Conservation (phyloP, 2,113 vertebrate species). For the Redunca redunca region DNA sequence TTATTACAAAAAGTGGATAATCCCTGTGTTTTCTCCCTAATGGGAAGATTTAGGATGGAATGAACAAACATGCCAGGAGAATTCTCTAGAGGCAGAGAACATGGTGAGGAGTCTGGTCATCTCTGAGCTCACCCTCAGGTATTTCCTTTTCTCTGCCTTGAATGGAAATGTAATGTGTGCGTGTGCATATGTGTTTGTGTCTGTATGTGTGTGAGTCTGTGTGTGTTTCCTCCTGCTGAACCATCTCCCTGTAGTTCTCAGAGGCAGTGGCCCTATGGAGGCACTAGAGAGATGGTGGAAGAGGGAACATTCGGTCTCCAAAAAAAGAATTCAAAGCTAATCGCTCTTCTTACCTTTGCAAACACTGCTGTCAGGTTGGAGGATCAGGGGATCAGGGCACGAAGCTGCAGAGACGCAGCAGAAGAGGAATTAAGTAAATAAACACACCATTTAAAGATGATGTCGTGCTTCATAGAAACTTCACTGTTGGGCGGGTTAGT, state of each 20-base stretch:
- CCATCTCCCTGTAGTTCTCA: not conserved
- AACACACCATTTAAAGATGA: not conserved
- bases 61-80: not conserved
- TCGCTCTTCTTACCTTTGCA: not conserved
- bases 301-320: not conserved
- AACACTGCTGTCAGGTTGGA: not conserved
- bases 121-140: not conserved
- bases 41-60: slow-evolving; percentile 18
- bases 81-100: not conserved
- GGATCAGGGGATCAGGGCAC: not conserved
- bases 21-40: not conserved
- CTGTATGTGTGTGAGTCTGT: not conserved
- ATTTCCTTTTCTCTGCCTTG: not conserved
- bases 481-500: not conserved
- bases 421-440: not conserved
- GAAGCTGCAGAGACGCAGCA: not conserved
- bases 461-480: not conserved
- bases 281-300: rapidly evolving
- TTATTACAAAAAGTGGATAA: not conserved
- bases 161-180: rapidly evolving
- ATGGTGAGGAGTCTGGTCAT: not conserved
- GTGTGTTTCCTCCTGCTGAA: not conserved
- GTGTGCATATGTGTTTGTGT: not conserved
- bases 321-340: not conserved
- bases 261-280: not conserved